Base-by-base conservation (phyloP, 2,888 invertebrate genomes). In the Sesia apiformis region DNA sequence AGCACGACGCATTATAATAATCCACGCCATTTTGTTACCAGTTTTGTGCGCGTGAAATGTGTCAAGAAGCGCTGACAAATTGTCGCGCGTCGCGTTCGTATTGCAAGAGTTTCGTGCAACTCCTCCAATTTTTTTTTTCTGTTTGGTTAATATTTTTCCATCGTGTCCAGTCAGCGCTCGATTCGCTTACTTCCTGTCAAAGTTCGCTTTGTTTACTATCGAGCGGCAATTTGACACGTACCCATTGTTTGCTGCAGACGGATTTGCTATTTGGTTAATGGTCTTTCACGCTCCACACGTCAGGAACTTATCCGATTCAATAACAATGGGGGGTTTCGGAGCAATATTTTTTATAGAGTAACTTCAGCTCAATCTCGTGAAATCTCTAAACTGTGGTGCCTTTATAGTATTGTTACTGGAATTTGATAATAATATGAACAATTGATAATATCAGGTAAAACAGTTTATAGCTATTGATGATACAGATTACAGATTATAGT, bases 131-230 rank as follows among this genome's bases (percentile, higher is more conserved):
- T 5, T 46, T 8, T n/a, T 46, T 46, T 46, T 46, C 50, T 50
- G 23, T 50, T 50, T 39, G 39, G 50, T 50, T 50, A 6, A 3
- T 50, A 42, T 23, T 46, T 39, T 38, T 38, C 5, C 39, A 52
- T 8, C 23, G 74, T 76, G 75, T 74, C 74, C 78, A 79, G 77
- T 75, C 71, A 70, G 71, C 70, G 71, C 64, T 72, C 74, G 78
- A 76, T 76, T 76, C 75, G 74, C 75, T 80, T 76, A 73, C 74
- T 77, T 75, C 69, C 67, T 68, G 71, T 74, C 72, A 70, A 63
- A 71, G 67, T 73, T 76, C 67, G 73, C 75, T 71, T 80, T 77
- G 78, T 79, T 76, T 46, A 23, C 46, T 6, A 46, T 46, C 7
- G 46, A 5, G 23, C 46, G 23, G 23, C 46, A 71, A 72, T 75